Base-by-base conservation (phyloP, 1,140 invertebrate genomes). In the Drosophila tani region DNA sequence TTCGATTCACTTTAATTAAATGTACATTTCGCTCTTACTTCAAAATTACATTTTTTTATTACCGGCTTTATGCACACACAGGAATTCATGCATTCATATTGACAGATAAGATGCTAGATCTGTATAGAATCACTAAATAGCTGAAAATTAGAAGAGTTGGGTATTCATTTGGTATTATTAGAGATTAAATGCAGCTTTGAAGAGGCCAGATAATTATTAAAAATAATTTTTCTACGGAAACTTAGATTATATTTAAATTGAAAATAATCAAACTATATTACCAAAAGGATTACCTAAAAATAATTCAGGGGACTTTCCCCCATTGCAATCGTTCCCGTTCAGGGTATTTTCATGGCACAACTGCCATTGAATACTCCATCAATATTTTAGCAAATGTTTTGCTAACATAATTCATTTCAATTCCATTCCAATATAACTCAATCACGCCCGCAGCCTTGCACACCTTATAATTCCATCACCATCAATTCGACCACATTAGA, bases 401-500 rank as follows among this genome's bases (percentile, higher is more conserved):
- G 49, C 67, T 55, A 49, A 70, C 66, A 68, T 68, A 70, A 70
- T 68, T 70, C 64, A 70, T 70, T 70, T 70, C 64, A 55, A 56
- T 68, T 68, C 40, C 49, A 40, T 46, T 43, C 64, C 32, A 46
- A 70, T 35, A 68, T 50, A 74, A 58, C 70, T 74, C 68, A 74
- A 74, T 74, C 70, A 74, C 55, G 46, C 70, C 67, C 46, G 12
- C 67, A 38, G 38, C 69, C 27, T 19, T 27, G 7, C 59, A 41
- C 66, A 73, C 69, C 69, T 71, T 45, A 35, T 38, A 59, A 73
- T 60, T 59, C 27, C 53, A 73, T 73, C 70, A 74, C 29, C 70
- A 74, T 73, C 70, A 73, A 60, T 73, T 74, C 46, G 59, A 49
- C 70, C 67, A 57, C 70, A 70, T 58, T 43, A 71, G 67, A 50